phyloP scores from a whole-genome alignment of 2,797 vertebrate genomes.

The Ceryle rudis region DNA sequence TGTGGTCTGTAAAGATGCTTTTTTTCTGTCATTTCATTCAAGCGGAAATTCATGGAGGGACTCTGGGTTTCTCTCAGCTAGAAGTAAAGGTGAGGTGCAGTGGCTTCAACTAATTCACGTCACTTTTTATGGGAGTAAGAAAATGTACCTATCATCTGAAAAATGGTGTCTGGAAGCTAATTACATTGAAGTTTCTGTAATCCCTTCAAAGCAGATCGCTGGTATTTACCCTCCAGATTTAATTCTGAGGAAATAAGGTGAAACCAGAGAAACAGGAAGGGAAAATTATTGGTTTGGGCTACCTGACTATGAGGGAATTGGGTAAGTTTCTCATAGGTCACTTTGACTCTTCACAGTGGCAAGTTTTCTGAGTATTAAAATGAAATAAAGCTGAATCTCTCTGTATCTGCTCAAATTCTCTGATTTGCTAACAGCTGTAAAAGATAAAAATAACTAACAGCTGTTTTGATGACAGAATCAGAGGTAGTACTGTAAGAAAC shows the following conservation, averaged over 20 bases:
- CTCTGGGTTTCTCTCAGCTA: neutral
- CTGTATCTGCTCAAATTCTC: neutral
- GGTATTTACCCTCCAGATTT: neutral
- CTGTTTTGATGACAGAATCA: neutral
- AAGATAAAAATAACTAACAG: neutral
- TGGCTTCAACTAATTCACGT: neutral
- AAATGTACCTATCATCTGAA: neutral
- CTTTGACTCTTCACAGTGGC: neutral
- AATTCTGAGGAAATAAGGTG: neutral
- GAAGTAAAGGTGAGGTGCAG: neutral
- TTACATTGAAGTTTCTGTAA: neutral
- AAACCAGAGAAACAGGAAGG: neutral
- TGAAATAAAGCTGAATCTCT: neutral
- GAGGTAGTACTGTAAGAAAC: neutral
- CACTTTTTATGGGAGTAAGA: neutral
- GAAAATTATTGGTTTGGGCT: neutral
- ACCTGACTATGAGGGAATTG: accelerated
- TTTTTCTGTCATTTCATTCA: neutral
- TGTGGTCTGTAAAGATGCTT: neutral
- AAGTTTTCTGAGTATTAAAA: neutral
- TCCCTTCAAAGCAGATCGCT: neutral
- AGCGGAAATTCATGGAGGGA: neutral
- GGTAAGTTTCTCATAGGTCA: neutral
- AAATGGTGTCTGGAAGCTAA: neutral
- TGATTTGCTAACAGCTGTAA: neutral